Evolutionary conservation across 1,140 invertebrate genomes (phyloP).

Genomic region (Zaprionus ghesquierei): DNA sequence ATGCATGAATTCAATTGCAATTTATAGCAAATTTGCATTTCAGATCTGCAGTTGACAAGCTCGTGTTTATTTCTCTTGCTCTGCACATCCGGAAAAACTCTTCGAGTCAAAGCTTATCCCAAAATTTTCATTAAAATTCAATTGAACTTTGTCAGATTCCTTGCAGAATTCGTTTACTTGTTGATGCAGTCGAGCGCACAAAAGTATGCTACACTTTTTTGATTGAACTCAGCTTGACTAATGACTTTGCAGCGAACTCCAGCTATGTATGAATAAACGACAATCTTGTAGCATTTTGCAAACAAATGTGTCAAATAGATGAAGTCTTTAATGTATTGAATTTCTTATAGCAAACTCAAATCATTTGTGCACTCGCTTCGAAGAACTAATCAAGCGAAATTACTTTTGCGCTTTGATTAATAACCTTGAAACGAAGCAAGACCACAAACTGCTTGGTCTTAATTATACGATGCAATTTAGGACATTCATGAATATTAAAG

Average conservation of each 20-base stretch:
- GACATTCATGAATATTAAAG: conserved; percentile 27
- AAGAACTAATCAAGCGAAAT: not conserved
- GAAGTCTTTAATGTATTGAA: not conserved
- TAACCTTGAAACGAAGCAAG: not conserved
- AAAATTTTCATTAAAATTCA: conserved; percentile 24
- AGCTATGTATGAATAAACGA: conserved; percentile 4
- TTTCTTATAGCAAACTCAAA: not conserved
- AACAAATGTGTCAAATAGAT: no score
- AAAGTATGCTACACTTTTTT: conserved; percentile 7
- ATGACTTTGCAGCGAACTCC: not conserved
- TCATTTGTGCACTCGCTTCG: not conserved
- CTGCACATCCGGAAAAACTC: not conserved
- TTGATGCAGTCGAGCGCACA: not conserved
- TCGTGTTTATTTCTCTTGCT: conserved; percentile 19
- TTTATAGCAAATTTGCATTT: not conserved
- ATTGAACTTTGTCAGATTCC: conserved; percentile 27
- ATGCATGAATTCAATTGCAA: not conserved
- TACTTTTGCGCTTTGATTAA: not conserved
- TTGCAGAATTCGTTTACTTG: conserved; percentile 17
- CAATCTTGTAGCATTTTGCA: not conserved
- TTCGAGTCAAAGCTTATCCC: not conserved
- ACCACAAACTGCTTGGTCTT: conserved; percentile 13
- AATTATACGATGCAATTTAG: conserved; percentile 51
- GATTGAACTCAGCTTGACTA: not conserved
- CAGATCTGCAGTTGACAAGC: conserved; percentile 12